phyloP scores from a whole-genome alignment of 2,888 invertebrate genomes.

The Drosophila engyochracea region DNA sequence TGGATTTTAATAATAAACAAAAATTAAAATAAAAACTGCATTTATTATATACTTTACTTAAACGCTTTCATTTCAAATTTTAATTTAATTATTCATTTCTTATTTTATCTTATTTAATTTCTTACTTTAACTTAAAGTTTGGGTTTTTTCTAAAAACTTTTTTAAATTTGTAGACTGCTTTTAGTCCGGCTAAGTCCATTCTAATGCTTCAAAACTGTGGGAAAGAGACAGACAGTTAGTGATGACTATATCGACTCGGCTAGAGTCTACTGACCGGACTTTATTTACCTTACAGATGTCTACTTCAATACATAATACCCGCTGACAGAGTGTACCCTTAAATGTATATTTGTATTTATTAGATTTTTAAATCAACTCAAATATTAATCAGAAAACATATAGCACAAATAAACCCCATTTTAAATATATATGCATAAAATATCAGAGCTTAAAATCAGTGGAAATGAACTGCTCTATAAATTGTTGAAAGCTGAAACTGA shows the following conservation, averaged over 20 bases:
- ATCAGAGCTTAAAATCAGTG: neutral
- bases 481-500: neutral
- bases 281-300: too few relatives aligned
- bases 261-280: too few relatives aligned
- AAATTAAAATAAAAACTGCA: neutral
- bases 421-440: neutral
- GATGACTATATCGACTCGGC: too few relatives aligned
- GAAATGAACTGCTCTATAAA: neutral
- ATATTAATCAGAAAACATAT: too few relatives aligned
- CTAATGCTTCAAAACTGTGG: neutral
- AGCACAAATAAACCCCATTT: neutral
- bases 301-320: too few relatives aligned
- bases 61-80: neutral
- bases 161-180: neutral
- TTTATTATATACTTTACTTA: neutral
- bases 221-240: too few relatives aligned
- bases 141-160: neutral
- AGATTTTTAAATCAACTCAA: neutral
- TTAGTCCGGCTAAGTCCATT: neutral
- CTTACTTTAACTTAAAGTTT: neutral
- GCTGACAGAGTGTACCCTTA: too few relatives aligned
- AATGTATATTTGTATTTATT: neutral
- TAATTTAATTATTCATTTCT: neutral
- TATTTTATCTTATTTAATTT: neutral
- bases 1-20: neutral